phyloP scores from a whole-genome alignment of 2,797 vertebrate genomes.

The Clarias platycephalus region DNA sequence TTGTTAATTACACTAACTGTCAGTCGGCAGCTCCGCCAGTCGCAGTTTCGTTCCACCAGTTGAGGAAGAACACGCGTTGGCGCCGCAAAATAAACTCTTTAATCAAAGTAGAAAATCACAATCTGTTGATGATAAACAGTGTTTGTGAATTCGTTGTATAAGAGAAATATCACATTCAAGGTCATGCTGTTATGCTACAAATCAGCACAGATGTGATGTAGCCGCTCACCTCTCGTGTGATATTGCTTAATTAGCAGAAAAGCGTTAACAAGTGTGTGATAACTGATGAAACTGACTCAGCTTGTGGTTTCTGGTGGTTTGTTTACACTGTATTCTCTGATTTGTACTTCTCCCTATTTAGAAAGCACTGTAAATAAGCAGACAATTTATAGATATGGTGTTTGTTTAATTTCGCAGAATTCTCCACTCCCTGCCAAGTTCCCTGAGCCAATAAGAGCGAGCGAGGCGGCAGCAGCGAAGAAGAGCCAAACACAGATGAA shows the following conservation, averaged over 20 bases:
- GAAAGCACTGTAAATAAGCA: not conserved
- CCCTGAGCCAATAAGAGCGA: conserved; percentile 94
- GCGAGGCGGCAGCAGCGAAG: conserved; percentile 96
- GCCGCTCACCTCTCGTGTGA: no score
- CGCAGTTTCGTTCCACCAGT: no score
- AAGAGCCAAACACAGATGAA: conserved; percentile 87
- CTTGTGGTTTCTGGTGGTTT: not conserved
- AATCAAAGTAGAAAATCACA: no score
- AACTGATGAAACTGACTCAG: not conserved
- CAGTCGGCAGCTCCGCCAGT: no score
- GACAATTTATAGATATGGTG: not conserved
- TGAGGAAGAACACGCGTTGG: no score
- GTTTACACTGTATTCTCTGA: not conserved
- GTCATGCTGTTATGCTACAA: no score
- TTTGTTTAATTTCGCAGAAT: conserved; percentile 75
- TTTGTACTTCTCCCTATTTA: not conserved
- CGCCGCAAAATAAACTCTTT: no score
- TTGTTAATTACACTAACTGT: no score
- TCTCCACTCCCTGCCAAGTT: conserved; percentile 89
- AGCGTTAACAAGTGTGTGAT: not conserved
- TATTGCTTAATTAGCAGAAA: not conserved
- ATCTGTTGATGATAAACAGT: no score
- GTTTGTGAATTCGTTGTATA: no score
- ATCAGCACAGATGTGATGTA: no score
- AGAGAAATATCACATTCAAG: no score